phyloP scores from a whole-genome alignment of 2,888 invertebrate species.

The Mimas tiliae region DNA sequence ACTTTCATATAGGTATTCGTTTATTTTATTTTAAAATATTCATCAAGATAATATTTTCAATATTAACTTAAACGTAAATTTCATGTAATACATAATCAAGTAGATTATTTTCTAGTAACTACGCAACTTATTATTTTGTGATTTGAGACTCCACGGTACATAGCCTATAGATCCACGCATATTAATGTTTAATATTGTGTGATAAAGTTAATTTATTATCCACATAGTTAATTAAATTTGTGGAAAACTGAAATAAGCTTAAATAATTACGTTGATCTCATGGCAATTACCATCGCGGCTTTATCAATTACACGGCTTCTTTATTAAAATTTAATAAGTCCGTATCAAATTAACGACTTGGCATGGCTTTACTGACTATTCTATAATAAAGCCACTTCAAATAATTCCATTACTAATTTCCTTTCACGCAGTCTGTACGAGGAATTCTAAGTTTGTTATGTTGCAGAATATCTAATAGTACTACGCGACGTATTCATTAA shows the following conservation, averaged over 20 bases:
- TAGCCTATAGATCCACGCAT: no score
- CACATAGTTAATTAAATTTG: conserved; percentile 7
- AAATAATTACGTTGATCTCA: conserved; percentile 18
- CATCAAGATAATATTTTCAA: no score
- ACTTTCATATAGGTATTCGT: no score
- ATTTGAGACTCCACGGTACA: no score
- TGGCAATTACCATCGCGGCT: conserved; percentile 22
- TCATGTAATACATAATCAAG: no score
- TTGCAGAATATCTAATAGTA: neutral
- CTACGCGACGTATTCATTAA: no score
- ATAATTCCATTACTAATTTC: conserved; percentile 1
- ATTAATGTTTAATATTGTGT: neutral
- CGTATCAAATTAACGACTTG: conserved; percentile 22
- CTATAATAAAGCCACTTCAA: neutral
- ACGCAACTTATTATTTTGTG: no score
- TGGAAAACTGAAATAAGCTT: conserved; percentile 20
- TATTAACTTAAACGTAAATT: no score
- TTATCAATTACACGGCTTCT: conserved; percentile 37
- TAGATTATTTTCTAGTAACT: no score
- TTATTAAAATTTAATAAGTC: conserved; percentile 60
- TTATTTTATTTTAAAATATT: no score
- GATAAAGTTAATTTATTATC: conserved; percentile 1
- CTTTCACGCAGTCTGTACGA: neutral
- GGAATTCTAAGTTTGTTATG: no score
- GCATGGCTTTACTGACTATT: neutral